A percentile compares a stretch with the other conserved stretches of the same genome.
Conservation (phyloP, 2,888 invertebrate species). For the Lithophane leautieri region DNA sequence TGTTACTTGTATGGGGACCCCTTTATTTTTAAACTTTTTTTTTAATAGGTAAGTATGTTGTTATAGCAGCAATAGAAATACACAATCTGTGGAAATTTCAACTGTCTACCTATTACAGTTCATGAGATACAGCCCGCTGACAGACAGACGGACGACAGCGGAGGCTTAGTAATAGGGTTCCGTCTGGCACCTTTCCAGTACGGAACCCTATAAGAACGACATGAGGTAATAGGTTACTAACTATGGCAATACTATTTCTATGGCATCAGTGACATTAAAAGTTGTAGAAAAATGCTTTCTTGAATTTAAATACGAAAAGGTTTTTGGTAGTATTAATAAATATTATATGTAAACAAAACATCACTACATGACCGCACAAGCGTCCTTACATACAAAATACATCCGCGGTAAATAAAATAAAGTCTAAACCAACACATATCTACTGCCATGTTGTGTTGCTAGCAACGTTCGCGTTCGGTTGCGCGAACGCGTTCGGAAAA, state of each 20-base stretch:
- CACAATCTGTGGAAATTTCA: too few relatives aligned
- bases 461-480: slow-evolving; percentile 83
- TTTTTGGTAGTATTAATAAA: slow-evolving; percentile 18
- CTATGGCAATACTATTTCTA: slow-evolving; percentile 53
- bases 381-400: slow-evolving; percentile 47
- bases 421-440: slow-evolving; percentile 50
- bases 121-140: too few relatives aligned
- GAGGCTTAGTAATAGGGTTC: too few relatives aligned
- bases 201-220: background rate
- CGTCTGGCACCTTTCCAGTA: background rate
- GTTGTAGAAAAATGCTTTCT: background rate
- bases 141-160: too few relatives aligned
- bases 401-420: slow-evolving; percentile 66
- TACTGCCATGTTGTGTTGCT: slow-evolving; percentile 88
- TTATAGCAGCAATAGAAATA: too few relatives aligned
- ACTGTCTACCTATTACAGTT: too few relatives aligned
- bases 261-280: slow-evolving; percentile 37
- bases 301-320: background rate
- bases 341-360: background rate
- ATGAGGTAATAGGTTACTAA: slow-evolving; percentile 46
- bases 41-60: too few relatives aligned
- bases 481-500: slow-evolving; percentile 84
- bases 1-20: too few relatives aligned
- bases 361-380: slow-evolving; percentile 58
- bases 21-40: too few relatives aligned